Evolutionary conservation across 2,888 invertebrate species (phyloP), one percentile per base, ranked within the genome.

Genomic region (Koerneria pararmatus): DNA sequence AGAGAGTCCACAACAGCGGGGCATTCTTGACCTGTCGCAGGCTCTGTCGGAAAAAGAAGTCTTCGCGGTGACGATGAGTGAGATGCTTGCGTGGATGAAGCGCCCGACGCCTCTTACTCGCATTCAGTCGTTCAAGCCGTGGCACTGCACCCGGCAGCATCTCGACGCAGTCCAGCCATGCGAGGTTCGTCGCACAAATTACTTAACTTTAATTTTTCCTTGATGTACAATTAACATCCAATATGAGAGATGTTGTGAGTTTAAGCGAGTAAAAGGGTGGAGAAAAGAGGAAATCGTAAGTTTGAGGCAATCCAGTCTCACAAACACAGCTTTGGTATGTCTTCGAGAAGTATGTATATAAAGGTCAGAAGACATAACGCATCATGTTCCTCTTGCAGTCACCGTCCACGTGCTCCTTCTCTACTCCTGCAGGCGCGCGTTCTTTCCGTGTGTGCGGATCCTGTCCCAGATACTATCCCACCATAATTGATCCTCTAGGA

Each of bases 81-180:
- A 83, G 59, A 70, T 77, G 3, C 67, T 83, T 32, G 77, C 76
- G 49, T 83, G 83, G 83, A 76, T 83, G 72, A 67, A 69, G 41
- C 65, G 66, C 5, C 83, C 83, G 3, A 75, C 74, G 11, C 62
- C 71, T 0, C 46, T 76, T 19, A 48, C 70, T 22, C 62, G 69
- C 11, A 27, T 83, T 29, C 60, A 67, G 63, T 54, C 54, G 24
- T 75, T 83, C 61, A 64, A 64, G n/a, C 72, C 79, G 0, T 83
- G 82, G 82, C 74, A 76, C 41, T 83, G 83, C 70, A 67, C 73
- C 4, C 68, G 72, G 32, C 74, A 71, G 5, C 71, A 70, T 35
- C 54, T 56, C 5, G 54, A 64, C 4, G n/a, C 11, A n/a, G 70
- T 75, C 27, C 77, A 74, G 54, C 82, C 82, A 15, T 82, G 82